Conservation (phyloP, 2,113 vertebrate species). For the Globicephala melas region DNA sequence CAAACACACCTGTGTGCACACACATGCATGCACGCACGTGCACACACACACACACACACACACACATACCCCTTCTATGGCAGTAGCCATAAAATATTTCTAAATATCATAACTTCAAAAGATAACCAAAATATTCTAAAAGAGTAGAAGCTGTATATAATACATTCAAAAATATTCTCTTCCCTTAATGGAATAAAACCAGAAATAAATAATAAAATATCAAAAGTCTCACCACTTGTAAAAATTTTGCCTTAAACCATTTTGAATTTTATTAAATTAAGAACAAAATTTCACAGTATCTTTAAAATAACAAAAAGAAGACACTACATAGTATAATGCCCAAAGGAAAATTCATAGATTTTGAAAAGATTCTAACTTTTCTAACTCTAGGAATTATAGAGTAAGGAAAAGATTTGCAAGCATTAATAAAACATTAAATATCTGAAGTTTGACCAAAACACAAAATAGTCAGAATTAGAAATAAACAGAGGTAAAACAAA, state of each 20-base stretch:
- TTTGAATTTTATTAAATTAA: slow-evolving; percentile 1
- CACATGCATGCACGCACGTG: background rate
- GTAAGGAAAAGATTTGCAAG: background rate
- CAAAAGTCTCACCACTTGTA: background rate
- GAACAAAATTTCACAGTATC: background rate
- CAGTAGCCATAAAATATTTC: background rate
- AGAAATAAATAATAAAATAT: slow-evolving; percentile 1
- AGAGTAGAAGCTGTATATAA: background rate
- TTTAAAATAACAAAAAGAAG: slow-evolving; percentile 24
- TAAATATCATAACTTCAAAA: background rate
- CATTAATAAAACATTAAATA: background rate
- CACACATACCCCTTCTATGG: background rate
- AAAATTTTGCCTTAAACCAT: background rate
- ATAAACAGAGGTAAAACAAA: background rate
- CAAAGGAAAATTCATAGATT: background rate
- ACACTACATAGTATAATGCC: background rate
- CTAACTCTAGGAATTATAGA: background rate
- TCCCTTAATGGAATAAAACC: background rate
- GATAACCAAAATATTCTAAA: background rate
- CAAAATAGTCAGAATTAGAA: background rate
- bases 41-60: background rate
- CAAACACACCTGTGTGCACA: background rate
- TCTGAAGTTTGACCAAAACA: background rate
- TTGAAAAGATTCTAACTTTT: background rate
- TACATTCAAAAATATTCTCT: background rate